Evolutionary conservation across 2,113 vertebrate genomes (phyloP).

Genomic region (Gadus chalcogrammus): DNA sequence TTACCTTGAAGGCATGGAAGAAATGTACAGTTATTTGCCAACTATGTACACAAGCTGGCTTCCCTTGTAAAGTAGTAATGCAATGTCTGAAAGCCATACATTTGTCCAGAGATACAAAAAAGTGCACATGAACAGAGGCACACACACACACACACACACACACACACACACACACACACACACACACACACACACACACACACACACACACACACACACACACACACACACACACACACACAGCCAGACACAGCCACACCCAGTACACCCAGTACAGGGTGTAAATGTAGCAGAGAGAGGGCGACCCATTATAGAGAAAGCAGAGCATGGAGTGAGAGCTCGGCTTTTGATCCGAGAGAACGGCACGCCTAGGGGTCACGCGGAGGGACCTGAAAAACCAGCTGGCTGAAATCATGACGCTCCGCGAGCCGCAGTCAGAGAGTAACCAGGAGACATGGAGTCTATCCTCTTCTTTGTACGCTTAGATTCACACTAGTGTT

Average conservation of each 20-base stretch:
- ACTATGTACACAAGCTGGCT: constrained; percentile 20
- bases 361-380: constrained; percentile 57
- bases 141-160: too few species aligned
- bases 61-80: too few species aligned
- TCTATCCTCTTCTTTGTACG: constrained; percentile 19
- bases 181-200: not conserved
- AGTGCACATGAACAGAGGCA: too few species aligned
- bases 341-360: constrained; percentile 29
- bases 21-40: constrained; percentile 48
- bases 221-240: not conserved
- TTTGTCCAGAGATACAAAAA: too few species aligned
- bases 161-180: not conserved
- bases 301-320: constrained; percentile 18
- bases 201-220: constrained; percentile 2
- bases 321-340: constrained; percentile 5
- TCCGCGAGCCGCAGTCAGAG: constrained; percentile 8
- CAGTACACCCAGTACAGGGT: not conserved
- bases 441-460: constrained; percentile 21
- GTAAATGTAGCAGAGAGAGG: constrained; percentile 14
- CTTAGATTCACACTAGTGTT: too few species aligned
- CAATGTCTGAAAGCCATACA: too few species aligned
- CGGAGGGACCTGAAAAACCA: constrained; percentile 77
- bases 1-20: constrained; percentile 29
- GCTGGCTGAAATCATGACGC: constrained; percentile 56
- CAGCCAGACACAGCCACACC: not conserved